phyloP scores from a whole-genome alignment of 2,888 invertebrate genomes.

The Clitarchus hookeri region DNA sequence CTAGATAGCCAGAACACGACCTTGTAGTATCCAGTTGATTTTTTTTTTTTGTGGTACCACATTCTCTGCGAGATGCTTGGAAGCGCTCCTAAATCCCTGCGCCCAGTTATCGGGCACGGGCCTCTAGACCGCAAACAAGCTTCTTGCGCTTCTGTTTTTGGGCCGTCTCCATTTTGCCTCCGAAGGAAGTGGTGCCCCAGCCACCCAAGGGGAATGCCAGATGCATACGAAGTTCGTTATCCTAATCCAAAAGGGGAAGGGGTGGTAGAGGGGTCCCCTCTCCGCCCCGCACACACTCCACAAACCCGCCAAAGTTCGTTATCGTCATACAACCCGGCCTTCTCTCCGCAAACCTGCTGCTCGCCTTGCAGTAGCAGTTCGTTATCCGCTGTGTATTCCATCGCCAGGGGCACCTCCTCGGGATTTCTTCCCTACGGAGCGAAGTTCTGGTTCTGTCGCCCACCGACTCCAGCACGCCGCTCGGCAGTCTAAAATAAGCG shows the following conservation, averaged over 20 bases:
- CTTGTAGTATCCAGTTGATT: too few species aligned
- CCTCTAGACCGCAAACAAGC: background rate
- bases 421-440: background rate
- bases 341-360: background rate
- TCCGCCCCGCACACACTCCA: background rate
- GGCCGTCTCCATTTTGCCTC: background rate
- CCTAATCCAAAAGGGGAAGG: background rate
- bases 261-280: background rate
- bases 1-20: too few species aligned
- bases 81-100: too few species aligned
- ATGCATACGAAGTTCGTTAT: constrained; percentile 5
- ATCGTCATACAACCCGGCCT: background rate
- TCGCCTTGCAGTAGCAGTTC: background rate
- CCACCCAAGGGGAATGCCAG: background rate
- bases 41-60: too few species aligned
- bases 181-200: background rate
- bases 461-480: too few species aligned
- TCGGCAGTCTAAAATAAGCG: too few species aligned
- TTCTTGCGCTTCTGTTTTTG: constrained; percentile 3
- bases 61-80: too few species aligned
- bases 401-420: background rate
- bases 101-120: too few species aligned
- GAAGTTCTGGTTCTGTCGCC: background rate
- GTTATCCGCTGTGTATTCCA: constrained; percentile 1
- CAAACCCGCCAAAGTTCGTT: background rate